These are phyloP conservation scores for Pangasianodon gigas DNA, from an alignment of 2,113 vertebrate species.

Conservation along the genomic window DNA sequence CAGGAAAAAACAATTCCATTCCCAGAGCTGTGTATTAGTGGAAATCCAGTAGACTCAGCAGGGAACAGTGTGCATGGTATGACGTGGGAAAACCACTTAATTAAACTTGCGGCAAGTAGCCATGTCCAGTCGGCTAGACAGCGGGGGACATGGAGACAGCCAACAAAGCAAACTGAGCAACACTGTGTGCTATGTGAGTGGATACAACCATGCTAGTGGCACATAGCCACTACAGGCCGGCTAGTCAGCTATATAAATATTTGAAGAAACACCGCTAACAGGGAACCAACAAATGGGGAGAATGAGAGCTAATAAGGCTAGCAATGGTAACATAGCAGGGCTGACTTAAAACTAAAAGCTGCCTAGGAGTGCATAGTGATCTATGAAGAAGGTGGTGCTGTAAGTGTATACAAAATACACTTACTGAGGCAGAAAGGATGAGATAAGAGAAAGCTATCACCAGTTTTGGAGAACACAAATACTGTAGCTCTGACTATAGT, in stretches of 20 bases:
- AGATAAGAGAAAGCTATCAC: background rate
- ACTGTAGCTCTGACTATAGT: background rate
- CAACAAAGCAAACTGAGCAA: too few species aligned
- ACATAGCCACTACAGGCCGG: background rate
- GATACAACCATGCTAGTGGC: background rate
- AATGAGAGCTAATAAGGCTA: background rate
- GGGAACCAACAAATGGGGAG: background rate
- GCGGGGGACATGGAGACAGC: background rate
- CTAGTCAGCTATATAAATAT: slow-evolving; percentile 2
- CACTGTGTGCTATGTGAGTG: background rate
- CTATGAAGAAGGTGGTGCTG: background rate
- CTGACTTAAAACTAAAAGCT: background rate
- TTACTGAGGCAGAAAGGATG: too few species aligned
- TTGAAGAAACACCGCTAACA: background rate
- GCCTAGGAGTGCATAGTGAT: background rate
- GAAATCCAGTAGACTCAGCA: background rate
- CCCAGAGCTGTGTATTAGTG: background rate
- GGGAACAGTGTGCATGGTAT: background rate
- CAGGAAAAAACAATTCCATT: background rate
- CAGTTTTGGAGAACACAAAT: background rate
- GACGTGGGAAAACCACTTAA: background rate
- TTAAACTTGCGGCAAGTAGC: background rate
- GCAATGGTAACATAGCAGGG: background rate
- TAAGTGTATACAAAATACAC: background rate
- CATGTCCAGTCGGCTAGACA: background rate